phyloP scores from a whole-genome alignment of 1,140 invertebrate genomes.

The Asbolus verrucosus region DNA sequence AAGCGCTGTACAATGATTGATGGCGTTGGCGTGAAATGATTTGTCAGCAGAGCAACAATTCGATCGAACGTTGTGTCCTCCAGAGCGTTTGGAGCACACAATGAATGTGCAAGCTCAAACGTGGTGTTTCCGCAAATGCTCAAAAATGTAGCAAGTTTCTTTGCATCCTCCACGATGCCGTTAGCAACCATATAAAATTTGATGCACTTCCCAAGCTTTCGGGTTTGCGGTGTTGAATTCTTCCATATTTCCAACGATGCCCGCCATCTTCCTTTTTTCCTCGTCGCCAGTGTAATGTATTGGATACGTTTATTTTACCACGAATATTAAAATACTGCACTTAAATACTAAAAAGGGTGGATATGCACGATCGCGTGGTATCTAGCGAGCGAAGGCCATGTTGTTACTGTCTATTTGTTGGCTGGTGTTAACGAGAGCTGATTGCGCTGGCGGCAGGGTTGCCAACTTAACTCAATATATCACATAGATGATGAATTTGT shows the following conservation, averaged over 20 bases:
- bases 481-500: too few species aligned
- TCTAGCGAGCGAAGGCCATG: too few species aligned
- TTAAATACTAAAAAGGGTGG: too few species aligned
- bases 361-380: too few species aligned
- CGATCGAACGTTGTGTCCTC: background rate
- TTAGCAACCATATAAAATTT: background rate
- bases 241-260: background rate
- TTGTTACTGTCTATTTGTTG: too few species aligned
- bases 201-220: background rate
- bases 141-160: background rate
- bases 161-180: background rate
- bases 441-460: too few species aligned
- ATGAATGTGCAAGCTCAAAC: conserved; percentile 4
- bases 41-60: background rate
- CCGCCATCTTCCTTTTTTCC: too few species aligned
- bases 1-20: background rate
- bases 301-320: too few species aligned
- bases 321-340: too few species aligned
- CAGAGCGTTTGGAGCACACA: background rate
- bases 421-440: too few species aligned
- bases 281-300: too few species aligned
- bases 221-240: background rate
- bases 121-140: background rate
- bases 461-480: too few species aligned
- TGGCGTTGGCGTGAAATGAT: background rate